Conservation (phyloP, 1,140 invertebrate species). For the Bradynema listronoti region DNA sequence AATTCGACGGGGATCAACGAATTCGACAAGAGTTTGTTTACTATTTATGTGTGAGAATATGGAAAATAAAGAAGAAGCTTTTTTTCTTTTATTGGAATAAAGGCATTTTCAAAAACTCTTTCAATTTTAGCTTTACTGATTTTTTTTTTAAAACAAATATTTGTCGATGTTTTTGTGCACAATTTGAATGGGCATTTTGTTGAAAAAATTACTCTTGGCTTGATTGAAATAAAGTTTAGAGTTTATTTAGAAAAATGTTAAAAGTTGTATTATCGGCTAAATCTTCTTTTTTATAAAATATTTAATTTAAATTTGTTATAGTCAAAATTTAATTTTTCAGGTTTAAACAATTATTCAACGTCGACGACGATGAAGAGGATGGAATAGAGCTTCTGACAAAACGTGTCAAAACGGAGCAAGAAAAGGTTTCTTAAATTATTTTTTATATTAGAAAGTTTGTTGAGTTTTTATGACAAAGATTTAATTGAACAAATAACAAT, state of each 20-base stretch:
- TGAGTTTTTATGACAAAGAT: too few relatives aligned
- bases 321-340: conserved; percentile 38
- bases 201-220: too few relatives aligned
- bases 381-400: conserved; percentile 62
- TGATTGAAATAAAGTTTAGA: too few relatives aligned
- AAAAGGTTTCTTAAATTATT: conserved; percentile 60
- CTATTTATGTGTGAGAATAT: background rate
- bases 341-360: conserved; percentile 48
- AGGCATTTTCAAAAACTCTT: too few relatives aligned
- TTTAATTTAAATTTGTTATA: conserved; percentile 10
- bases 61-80: background rate
- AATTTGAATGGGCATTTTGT: too few relatives aligned
- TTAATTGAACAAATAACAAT: too few relatives aligned
- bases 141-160: too few relatives aligned
- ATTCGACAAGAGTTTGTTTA: too few relatives aligned
- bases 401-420: conserved; percentile 65
- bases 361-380: conserved; percentile 61
- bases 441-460: too few relatives aligned
- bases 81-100: too few relatives aligned
- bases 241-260: background rate
- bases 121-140: too few relatives aligned
- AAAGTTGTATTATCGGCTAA: background rate
- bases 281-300: background rate
- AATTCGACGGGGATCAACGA: background rate
- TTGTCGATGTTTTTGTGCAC: too few relatives aligned